Base-by-base conservation (phyloP, 2,113 vertebrate genomes). In the Nycticryphes semicollaris region DNA sequence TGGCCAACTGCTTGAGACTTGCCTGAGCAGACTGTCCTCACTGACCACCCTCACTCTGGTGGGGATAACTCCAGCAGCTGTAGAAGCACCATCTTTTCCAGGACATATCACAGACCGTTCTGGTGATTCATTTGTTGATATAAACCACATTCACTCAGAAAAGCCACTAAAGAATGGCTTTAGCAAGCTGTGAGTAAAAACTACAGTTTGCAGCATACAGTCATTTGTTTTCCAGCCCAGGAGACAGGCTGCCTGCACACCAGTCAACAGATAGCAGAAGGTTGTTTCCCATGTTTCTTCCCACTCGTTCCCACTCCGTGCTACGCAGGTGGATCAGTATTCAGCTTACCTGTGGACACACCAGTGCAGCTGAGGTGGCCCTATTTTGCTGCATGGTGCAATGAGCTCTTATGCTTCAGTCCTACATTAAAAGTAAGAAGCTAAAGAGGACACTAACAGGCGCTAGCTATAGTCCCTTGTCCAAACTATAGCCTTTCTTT, bases 101-200 rank as follows among this genome's bases (percentile, higher is more conserved):
- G 63, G 23, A 54, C n/a, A 14, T 0, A 0, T 2, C 28, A 27
- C 57, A 90, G 56, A 31, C 8, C 0, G 0, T 66, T 53, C 45
- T 39, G 31, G 20, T 25, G 28, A 66, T 50, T 72, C 45, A 15
- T 10, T 39, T 45, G 8, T 30, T 64, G 19, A 16, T 31, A 47
- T 64, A 88, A 79, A 24, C 4, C 43, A 80, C 25, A 11, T 22
- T 35, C 1, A 0, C 39, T 33, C 19, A 51, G 33, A 64, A 75
- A 75, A 75, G 20, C 14, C 23, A 20, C 16, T 23, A 2, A 84
- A 70, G 6, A 6, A 48, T 3, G 39, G 20, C 56, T 75, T 80
- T 41, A 53, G 14, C 43, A 69, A 80, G 22, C 51, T 70, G 37
- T 48, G 59, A 60, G 80, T 23, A 43, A 88, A 68, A 64, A 28